phyloP scores from a whole-genome alignment of 2,113 vertebrate genomes.

The Promerops cafer region DNA sequence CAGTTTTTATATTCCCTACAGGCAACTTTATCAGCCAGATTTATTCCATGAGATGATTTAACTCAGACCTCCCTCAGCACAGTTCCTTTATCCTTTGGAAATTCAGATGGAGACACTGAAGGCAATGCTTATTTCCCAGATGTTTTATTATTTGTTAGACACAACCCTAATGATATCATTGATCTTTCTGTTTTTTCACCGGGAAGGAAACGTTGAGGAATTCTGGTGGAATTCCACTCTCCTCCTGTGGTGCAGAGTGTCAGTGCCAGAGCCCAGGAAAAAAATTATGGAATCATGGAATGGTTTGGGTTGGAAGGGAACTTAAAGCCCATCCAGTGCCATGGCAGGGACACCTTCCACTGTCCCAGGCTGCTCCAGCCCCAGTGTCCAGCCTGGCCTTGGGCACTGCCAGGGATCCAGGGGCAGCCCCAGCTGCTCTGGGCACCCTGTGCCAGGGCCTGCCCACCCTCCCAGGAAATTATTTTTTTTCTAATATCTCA shows the following conservation, averaged over 20 bases:
- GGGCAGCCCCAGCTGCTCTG: background rate
- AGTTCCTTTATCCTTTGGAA: background rate
- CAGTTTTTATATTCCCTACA: background rate
- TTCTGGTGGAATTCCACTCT: background rate
- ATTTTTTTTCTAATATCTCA: background rate
- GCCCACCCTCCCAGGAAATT: background rate
- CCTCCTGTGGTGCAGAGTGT: background rate
- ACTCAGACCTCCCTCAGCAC: background rate
- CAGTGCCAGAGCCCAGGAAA: background rate
- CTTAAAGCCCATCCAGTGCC: fast-evolving
- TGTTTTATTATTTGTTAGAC: background rate
- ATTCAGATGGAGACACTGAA: background rate
- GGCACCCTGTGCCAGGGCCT: fast-evolving
- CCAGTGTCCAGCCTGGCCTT: background rate
- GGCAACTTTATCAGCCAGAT: background rate
- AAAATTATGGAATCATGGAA: background rate
- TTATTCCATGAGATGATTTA: background rate
- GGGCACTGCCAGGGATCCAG: background rate
- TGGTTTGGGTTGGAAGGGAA: background rate
- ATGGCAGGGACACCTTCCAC: background rate
- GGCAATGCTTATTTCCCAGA: background rate
- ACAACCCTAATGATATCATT: background rate
- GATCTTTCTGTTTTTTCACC: background rate
- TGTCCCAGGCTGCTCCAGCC: background rate
- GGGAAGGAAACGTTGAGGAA: background rate